Percentiles rank a stretch among this genome's conserved stretches.
Conservation (phyloP, 2,797 vertebrate genomes). For the Channa striata region DNA sequence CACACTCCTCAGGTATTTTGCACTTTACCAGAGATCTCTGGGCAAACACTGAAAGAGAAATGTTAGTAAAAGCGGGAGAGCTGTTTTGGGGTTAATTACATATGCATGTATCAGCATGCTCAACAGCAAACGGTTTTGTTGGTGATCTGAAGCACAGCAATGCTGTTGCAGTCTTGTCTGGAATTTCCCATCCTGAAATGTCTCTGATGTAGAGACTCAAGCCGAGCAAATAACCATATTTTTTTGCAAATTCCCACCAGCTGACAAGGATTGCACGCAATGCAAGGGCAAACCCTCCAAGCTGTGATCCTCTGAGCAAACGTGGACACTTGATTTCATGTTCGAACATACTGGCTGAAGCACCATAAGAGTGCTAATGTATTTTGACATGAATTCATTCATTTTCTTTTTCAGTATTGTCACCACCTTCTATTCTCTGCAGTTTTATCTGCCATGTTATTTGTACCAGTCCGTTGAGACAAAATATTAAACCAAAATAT, state of each 20-base stretch:
- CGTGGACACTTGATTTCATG: not conserved
- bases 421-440: slow-evolving; percentile 16
- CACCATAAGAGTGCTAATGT: slow-evolving; percentile 19
- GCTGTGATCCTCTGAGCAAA: slow-evolving; percentile 16
- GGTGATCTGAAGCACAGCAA: slow-evolving; percentile 15
- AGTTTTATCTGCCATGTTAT: slow-evolving; percentile 16
- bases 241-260: slow-evolving; percentile 31
- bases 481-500: slow-evolving; percentile 2
- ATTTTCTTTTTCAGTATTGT: slow-evolving; percentile 15
- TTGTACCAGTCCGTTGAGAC: slow-evolving; percentile 3
- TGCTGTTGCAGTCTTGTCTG: slow-evolving; percentile 25
- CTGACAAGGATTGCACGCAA: slow-evolving; percentile 16
- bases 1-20: not conserved
- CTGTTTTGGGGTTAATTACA: slow-evolving; percentile 3
- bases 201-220: slow-evolving; percentile 27
- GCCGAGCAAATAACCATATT: slow-evolving; percentile 32
- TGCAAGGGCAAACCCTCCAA: slow-evolving; percentile 8
- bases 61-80: not conserved
- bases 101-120: slow-evolving; percentile 29
- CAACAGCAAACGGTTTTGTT: slow-evolving; percentile 11
- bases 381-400: slow-evolving; percentile 17
- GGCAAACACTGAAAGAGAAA: not conserved
- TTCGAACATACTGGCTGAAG: slow-evolving; percentile 12
- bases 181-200: slow-evolving; percentile 39
- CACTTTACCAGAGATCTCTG: not conserved